Evolutionary conservation across 2,113 vertebrate species (phyloP).

Genomic region (Lates calcarifer): DNA sequence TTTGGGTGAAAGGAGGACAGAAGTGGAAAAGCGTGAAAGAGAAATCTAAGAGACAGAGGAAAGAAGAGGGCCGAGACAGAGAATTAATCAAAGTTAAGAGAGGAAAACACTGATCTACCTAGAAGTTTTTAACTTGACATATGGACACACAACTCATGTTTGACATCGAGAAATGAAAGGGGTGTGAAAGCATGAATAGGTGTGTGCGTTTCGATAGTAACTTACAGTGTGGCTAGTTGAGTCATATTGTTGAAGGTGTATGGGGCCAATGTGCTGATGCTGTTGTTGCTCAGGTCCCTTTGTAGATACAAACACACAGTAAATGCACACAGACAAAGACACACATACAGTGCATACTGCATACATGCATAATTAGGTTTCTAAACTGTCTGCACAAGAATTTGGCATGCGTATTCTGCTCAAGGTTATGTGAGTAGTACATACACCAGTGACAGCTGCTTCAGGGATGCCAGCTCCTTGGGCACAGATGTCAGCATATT

Average conservation of each 20-base stretch:
- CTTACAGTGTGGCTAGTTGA: constrained; percentile 91
- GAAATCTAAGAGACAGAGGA: not conserved
- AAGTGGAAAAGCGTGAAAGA: not conserved
- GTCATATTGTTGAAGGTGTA: constrained; percentile 98
- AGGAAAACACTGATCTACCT: constrained; percentile 19
- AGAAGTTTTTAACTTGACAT: not conserved
- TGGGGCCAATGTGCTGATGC: constrained; percentile 90
- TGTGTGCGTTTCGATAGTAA: constrained; percentile 84
- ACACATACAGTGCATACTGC: not conserved
- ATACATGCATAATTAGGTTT: not conserved
- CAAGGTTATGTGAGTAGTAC: constrained; percentile 58
- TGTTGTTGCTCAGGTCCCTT: constrained; percentile 99
- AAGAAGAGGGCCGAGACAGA: not conserved
- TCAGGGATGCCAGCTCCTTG: constrained; percentile 90
- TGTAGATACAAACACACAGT: constrained; percentile 35
- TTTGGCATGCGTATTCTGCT: not conserved
- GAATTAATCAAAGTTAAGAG: constrained; percentile 24
- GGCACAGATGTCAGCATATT: constrained; percentile 94
- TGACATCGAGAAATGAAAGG: not conserved
- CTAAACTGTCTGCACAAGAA: not conserved
- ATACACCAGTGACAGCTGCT: constrained; percentile 85
- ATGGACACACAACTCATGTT: not conserved
- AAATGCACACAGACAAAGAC: constrained; percentile 26
- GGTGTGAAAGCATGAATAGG: not conserved
- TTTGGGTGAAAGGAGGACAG: not conserved